Evolutionary conservation across 2,797 vertebrate species (phyloP), one percentile per base, ranked within the genome.

Genomic region (Peromyscus aztecus): DNA sequence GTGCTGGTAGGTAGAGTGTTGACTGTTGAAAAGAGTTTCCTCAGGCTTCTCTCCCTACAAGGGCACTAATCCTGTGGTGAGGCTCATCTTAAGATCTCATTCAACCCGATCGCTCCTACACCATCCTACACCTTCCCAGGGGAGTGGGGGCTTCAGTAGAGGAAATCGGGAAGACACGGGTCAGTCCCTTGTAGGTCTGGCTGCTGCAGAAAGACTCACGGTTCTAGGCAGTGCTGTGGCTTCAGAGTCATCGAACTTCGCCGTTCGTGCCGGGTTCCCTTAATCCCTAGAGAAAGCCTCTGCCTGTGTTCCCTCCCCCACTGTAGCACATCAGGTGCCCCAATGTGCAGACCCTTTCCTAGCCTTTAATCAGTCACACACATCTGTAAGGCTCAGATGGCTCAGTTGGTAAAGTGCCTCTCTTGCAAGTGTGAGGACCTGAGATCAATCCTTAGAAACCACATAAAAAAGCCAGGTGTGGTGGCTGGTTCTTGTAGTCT

Each of bases 141-240:
- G 0, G n/a, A 63, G 59, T 40, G 12, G 40, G 37, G 21, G 6
- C 40, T 24, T 83, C 63, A 1, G 0, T 8, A 1, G 3, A 11
- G 10, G 17, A 31, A 24, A 34, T 2, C 8, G 40, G 83, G 37
- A 59, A 77, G 69, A 37, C 37, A 27, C n/a, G 2, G 9, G 34
- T 88, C 3, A 10, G 24, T 34, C 43, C 43, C 2, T 2, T 4
- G 46, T 37, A 67, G 78, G 31, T 49, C 83, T 21, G 8, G 19
- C 21, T 1, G 1, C 77, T 13, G 1, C 2, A 7, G 19, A 59
- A n/a, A 4, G 19, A 16, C 8, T 2, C 9, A 52, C 6, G 0
- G 40, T 34, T 73, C 1, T 17, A 6, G 11, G 34, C 16, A 6
- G 23, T 11, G 29, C 89, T 67, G 71, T 0, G 16, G 3, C 80